These are phyloP conservation scores for Tyto alba DNA, from an alignment of 2,113 vertebrate species.

Conservation along the genomic window DNA sequence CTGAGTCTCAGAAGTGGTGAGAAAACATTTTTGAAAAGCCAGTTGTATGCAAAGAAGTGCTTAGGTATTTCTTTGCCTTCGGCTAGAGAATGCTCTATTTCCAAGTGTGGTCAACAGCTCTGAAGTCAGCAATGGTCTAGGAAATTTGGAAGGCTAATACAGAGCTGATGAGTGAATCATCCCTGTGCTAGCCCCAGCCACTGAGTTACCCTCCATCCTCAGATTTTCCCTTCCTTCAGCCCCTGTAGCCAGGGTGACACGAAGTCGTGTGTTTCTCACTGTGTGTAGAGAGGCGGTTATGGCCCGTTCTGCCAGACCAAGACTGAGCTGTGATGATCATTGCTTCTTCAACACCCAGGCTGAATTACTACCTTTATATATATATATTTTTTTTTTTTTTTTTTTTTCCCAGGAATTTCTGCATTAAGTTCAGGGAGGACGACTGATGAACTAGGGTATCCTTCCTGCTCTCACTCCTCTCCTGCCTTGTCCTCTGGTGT, in stretches of 20 bases:
- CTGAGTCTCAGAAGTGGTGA: not conserved
- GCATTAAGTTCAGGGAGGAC: not conserved
- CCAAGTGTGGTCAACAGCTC: not conserved
- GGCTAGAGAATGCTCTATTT: not conserved
- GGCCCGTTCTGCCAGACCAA: not conserved
- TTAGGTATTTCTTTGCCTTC: not conserved
- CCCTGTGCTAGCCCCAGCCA: not conserved
- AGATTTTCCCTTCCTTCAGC: not conserved
- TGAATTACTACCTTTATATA: too few species aligned
- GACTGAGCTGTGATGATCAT: too few species aligned
- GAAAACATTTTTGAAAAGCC: not conserved
- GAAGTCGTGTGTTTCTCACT: not conserved
- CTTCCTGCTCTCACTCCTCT: not conserved
- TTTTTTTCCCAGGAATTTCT: not conserved
- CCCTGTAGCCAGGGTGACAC: not conserved
- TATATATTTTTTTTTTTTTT: too few species aligned
- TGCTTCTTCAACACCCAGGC: not conserved
- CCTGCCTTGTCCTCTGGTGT: not conserved
- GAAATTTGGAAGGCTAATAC: not conserved
- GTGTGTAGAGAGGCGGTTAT: not conserved
- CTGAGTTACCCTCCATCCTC: not conserved
- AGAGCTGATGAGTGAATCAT: not conserved
- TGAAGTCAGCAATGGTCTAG: not conserved
- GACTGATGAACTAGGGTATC: not conserved
- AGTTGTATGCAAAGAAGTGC: not conserved